These are phyloP conservation scores for Chiridota heheva DNA, from an alignment of 35 echinoderm and acorn worm genomes.

Conservation along the genomic window DNA sequence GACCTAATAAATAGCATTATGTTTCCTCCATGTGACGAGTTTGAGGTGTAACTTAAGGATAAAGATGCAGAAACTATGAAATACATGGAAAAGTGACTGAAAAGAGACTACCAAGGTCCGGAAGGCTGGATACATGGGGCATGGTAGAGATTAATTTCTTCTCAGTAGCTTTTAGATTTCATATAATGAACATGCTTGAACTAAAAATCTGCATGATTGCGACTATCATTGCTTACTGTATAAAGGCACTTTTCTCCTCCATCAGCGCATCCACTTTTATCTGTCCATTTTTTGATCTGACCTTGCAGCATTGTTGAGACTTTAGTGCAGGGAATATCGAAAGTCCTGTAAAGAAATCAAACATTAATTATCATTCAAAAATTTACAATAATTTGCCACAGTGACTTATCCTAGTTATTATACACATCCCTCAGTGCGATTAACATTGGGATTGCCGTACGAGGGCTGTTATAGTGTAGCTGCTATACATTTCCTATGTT, in stretches of 20 bases:
- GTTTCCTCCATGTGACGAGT: no score
- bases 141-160: background rate
- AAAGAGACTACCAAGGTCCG: background rate
- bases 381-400: no score
- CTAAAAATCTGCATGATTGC: background rate
- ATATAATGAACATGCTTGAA: background rate
- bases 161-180: background rate
- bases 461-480: no score
- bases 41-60: no score
- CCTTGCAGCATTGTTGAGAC: conserved; percentile 21
- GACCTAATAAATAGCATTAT: no score
- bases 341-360: conserved; percentile 47
- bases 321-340: conserved; percentile 47
- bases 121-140: background rate
- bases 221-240: conserved; percentile 12
- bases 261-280: conserved; percentile 22
- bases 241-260: conserved; percentile 78
- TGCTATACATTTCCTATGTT: no score
- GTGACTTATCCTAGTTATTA: no score
- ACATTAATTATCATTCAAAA: no score
- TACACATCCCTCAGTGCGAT: no score
- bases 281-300: conserved; percentile 69
- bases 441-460: no score
- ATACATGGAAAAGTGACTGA: no score
- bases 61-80: no score